These are phyloP conservation scores for Sebastes nivosus DNA, from an alignment of 2,797 vertebrate species.

Conservation along the genomic window DNA sequence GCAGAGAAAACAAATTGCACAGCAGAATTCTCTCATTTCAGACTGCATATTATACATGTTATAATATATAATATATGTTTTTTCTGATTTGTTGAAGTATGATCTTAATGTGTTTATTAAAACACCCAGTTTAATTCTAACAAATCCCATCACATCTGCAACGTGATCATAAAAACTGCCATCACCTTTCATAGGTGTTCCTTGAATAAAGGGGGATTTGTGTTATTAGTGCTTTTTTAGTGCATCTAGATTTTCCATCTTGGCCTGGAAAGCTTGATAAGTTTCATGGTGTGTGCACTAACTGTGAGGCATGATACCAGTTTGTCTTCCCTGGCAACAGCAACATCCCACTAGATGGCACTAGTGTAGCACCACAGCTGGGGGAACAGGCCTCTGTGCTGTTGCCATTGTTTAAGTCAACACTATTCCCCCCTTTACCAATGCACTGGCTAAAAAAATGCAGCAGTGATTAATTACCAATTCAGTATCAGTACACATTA, in stretches of 20 bases:
- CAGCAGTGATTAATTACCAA: slow-evolving; percentile 74
- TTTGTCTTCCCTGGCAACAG: slow-evolving; percentile 36
- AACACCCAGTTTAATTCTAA: not conserved
- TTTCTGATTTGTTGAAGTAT: not conserved
- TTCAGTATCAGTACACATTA: slow-evolving; percentile 73
- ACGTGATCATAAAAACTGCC: not conserved
- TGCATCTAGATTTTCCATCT: not conserved
- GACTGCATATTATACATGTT: not conserved
- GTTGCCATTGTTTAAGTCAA: slow-evolving; percentile 58
- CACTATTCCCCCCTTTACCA: slow-evolving; percentile 28
- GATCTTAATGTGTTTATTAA: not conserved
- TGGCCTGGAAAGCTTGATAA: not conserved
- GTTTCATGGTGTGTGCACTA: not conserved
- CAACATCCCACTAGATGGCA: slow-evolving; percentile 81
- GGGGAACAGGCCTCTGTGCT: not conserved
- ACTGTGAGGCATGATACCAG: not conserved
- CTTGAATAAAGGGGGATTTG: not conserved
- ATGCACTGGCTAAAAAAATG: slow-evolving; percentile 33
- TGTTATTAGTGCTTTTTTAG: not conserved
- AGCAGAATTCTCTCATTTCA: not conserved
- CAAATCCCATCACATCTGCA: not conserved
- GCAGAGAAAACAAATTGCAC: not conserved
- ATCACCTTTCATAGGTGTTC: not conserved
- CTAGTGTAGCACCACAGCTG: slow-evolving; percentile 61
- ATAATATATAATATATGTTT: not conserved